phyloP scores from a whole-genome alignment of 2,888 invertebrate species.

The Rhagium mordax region DNA sequence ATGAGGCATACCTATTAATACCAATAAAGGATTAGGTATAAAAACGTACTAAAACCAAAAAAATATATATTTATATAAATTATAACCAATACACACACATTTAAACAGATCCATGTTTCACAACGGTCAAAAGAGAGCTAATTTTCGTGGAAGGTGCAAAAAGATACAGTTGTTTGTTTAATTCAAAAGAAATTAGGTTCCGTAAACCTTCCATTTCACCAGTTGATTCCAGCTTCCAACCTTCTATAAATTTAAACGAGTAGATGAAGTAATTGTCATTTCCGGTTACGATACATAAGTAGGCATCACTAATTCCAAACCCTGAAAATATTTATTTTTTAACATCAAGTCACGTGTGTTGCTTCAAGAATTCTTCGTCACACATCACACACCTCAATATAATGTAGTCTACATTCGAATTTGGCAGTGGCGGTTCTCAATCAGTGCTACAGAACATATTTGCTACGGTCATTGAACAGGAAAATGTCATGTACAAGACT shows the following conservation, averaged over 20 bases:
- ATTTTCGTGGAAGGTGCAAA: conserved; percentile 61
- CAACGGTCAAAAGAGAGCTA: conserved; percentile 61
- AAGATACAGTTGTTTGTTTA: conserved; percentile 60
- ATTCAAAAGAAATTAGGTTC: conserved; percentile 62
- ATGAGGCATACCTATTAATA: too few species aligned
- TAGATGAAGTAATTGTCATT: conserved; percentile 62
- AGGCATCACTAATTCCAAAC: conserved; percentile 63
- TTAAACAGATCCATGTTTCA: conserved; percentile 60
- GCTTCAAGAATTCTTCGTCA: too few species aligned
- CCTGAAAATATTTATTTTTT: conserved; percentile 51
- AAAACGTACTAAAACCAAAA: background rate
- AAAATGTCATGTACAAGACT: too few species aligned
- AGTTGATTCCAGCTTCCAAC: conserved; percentile 63
- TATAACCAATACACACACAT: background rate
- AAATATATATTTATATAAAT: background rate
- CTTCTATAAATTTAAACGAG: conserved; percentile 63
- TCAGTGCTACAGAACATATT: too few species aligned
- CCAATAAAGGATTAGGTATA: too few species aligned
- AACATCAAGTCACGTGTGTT: background rate
- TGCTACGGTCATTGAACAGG: too few species aligned
- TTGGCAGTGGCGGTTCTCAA: too few species aligned
- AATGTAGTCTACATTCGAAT: too few species aligned
- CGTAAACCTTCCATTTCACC: conserved; percentile 63
- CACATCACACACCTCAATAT: too few species aligned
- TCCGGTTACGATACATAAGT: conserved; percentile 62